Base-by-base conservation (phyloP, 2,113 vertebrate species). In the Pygoscelis antarcticus region DNA sequence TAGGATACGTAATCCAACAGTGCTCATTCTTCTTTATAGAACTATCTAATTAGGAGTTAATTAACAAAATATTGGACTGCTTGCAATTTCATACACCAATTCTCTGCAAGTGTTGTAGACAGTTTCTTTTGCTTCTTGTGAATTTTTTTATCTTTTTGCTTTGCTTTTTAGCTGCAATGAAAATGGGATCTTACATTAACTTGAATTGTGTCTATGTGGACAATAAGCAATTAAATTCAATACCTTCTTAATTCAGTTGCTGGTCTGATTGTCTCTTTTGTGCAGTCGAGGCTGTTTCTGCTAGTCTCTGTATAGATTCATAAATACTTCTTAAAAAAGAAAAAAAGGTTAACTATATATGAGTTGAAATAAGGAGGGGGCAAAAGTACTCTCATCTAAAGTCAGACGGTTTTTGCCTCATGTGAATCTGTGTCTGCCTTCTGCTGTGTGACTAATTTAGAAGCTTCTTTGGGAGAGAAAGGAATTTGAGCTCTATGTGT, bases 11-110 rank as follows among this genome's bases (percentile, higher is more conserved):
- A 92, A 75, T 72, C 72, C 30, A 71, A 6, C 81, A 78, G 71
- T 69, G 47, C 87, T 96, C 57, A 64, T 95, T 90, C 64, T 74
- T 96, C 83, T 95, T 92, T 81, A 58, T 74, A 84, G 79, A 93
- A 72, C 75, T 79, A 52, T 75, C 44, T 93, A 93, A 96, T 93
- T 95, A 90, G 68, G 26, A 91, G 60, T 65, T 94, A 96, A 94
- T 95, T 89, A 90, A 83, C 18, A 87, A 80, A 87, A 34, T 78
- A 66, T 60, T 92, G 83, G 49, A 66, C 55, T 94, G 58, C 51
- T 83, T 85, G 68, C 52, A 78, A 19, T 87, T 94, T 44, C 0
- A 3, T 71, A 36, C 40, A 22, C 30, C 69, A 44, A 61, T 86
- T 83, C 57, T 68, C 84, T 65, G 49, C 81, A 76, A 94, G 10